Evolutionary conservation across 2,888 invertebrate species (phyloP).

Genomic region (Apoda limacodes): DNA sequence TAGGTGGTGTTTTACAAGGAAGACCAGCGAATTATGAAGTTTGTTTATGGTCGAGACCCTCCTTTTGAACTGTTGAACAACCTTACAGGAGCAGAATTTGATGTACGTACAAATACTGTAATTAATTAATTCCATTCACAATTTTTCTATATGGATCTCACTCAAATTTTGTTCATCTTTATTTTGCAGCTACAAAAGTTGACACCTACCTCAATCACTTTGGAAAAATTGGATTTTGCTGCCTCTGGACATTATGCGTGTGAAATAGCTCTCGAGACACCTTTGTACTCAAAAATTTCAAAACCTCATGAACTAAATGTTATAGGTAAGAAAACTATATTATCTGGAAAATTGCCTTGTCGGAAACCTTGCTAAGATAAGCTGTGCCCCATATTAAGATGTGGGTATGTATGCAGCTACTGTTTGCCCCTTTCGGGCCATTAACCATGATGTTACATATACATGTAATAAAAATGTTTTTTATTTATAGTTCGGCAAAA

Average conservation of each 20-base stretch:
- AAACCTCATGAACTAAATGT: slow-evolving; percentile 81
- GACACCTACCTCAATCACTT: slow-evolving; percentile 62
- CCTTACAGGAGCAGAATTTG: slow-evolving; percentile 75
- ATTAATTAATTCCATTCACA: slow-evolving; percentile 1
- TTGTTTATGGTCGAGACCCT: slow-evolving; percentile 80
- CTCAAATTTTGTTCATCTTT: slow-evolving; percentile 13
- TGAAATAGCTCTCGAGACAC: slow-evolving; percentile 84
- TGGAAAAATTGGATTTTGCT: slow-evolving; percentile 80
- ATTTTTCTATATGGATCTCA: no score
- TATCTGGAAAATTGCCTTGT: no score
- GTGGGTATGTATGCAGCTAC: no score
- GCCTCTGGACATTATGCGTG: slow-evolving; percentile 85
- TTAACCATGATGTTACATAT: no score
- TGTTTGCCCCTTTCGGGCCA: no score
- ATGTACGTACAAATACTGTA: slow-evolving; percentile 68
- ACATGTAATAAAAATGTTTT: slow-evolving; percentile 1
- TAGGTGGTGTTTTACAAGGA: slow-evolving; percentile 65
- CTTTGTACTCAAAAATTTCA: slow-evolving; percentile 85
- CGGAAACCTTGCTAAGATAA: no score
- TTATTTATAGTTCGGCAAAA: slow-evolving; percentile 71
- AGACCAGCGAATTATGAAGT: slow-evolving; percentile 79
- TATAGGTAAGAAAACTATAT: slow-evolving; percentile 75
- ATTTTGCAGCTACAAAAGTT: slow-evolving; percentile 42
- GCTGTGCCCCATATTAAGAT: not conserved
- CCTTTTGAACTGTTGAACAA: slow-evolving; percentile 73